Evolutionary conservation across 2,113 vertebrate species (phyloP), one percentile per base, ranked within the genome.

Genomic region (Podarcis cretensis): DNA sequence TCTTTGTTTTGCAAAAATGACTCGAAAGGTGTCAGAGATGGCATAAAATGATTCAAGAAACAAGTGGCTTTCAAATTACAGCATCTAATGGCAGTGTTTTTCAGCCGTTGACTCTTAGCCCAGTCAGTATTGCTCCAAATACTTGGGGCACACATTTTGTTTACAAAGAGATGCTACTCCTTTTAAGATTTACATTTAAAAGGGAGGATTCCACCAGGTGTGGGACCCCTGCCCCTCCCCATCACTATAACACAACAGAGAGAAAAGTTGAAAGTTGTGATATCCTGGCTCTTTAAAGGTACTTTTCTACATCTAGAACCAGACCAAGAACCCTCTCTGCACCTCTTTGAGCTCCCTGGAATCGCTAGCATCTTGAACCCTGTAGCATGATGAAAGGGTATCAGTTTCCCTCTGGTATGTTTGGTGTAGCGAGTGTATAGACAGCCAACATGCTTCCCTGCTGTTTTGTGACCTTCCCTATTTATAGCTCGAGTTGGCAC

Each of bases 401-500:
- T 68, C 16, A 74, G 10, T 1, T 68, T 69, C 81, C 32, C 43
- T n/a, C 27, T 81, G 84, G 3, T 35, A 10, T 87, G 7, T n/a
- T 92, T 87, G 59, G 66, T 75, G 63, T 30, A 73, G 69, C 63
- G 71, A 83, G 40, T 1, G 2, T 5, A 25, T 69, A 2, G 40
- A 69, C 32, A 66, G 43, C 12, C 48, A 88, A 0, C 5, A 59
- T 25, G 40, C 40, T 7, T 12, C 59, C 57, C 82, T 78, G 80
- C 73, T 78, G 23, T 83, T 83, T 76, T 77, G 74, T 90, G 78
- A 86, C 40, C 84, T 81, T 59, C 30, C 25, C 68, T 1, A 0
- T 76, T 90, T 79, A 63, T 40, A 87, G 81, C 0, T 2, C 71
- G 43, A 68, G 86, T 35, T 80, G 87, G 89, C 43, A 89, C 40